Evolutionary conservation across 2,888 invertebrate genomes (phyloP).

Genomic region (Urechis unicinctus): DNA sequence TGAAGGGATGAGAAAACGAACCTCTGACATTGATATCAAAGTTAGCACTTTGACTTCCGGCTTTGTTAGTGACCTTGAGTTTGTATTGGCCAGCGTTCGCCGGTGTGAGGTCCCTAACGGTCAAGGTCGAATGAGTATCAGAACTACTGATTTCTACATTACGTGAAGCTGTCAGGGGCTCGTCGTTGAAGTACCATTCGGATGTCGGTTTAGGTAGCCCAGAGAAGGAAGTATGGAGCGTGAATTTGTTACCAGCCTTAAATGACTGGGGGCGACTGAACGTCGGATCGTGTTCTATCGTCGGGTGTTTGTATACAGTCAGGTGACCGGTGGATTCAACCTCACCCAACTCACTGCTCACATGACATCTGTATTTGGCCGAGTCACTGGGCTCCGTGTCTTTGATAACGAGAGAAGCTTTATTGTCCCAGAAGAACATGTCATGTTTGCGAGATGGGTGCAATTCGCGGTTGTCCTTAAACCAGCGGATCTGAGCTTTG

Average conservation of each 20-base stretch:
- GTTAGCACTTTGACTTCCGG: slow-evolving; percentile 62
- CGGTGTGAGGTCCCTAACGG: slow-evolving; percentile 59
- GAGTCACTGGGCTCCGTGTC: slow-evolving; percentile 35
- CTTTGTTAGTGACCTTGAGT: slow-evolving; percentile 69
- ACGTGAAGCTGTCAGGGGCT: slow-evolving; percentile 6
- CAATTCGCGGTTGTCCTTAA: slow-evolving; percentile 41
- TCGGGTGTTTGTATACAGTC: slow-evolving; percentile 21
- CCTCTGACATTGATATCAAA: slow-evolving; percentile 71
- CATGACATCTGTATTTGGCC: slow-evolving; percentile 21
- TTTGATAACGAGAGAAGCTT: slow-evolving; percentile 54
- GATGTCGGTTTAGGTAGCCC: slow-evolving; percentile 22
- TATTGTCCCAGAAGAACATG: slow-evolving; percentile 81
- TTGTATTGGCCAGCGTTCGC: slow-evolving; percentile 79
- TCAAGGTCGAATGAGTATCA: slow-evolving; percentile 19
- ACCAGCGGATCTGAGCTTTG: slow-evolving; percentile 26
- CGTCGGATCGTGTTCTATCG: slow-evolving; percentile 21
- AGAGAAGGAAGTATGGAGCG: slow-evolving; percentile 18
- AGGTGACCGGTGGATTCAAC: slow-evolving; percentile 18
- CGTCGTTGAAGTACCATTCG: slow-evolving; percentile 23
- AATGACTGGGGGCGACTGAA: slow-evolving; percentile 14
- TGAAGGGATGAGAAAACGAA: slow-evolving; percentile 2
- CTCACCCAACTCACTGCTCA: slow-evolving; percentile 19
- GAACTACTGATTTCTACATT: slow-evolving; percentile 12
- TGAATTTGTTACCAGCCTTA: slow-evolving; percentile 19
- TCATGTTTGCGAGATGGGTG: slow-evolving; percentile 63